phyloP scores from a whole-genome alignment of 2,113 vertebrate genomes.

The Macaca mulatta region DNA sequence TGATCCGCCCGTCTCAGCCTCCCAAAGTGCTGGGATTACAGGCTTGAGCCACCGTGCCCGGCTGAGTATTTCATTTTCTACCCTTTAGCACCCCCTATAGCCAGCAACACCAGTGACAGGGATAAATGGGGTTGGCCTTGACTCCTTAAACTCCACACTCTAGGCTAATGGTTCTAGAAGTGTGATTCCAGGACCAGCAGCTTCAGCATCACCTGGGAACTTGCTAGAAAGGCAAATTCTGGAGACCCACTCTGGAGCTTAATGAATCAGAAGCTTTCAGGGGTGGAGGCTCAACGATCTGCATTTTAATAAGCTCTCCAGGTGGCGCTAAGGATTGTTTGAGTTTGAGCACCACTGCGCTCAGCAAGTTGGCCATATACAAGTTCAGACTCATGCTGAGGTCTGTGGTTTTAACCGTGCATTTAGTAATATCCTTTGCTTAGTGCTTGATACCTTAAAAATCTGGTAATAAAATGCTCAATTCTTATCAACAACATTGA shows the following conservation, averaged over 20 bases:
- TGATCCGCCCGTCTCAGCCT: no score
- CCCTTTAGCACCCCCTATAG: background rate
- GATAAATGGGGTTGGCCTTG: background rate
- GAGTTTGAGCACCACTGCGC: no score
- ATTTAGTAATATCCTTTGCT: background rate
- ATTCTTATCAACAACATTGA: background rate
- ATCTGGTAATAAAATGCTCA: background rate
- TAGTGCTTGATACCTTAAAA: background rate
- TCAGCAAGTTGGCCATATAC: background rate
- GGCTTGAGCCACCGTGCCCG: no score
- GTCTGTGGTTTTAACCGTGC: background rate
- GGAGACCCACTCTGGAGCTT: background rate
- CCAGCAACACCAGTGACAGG: background rate
- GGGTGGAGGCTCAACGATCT: background rate
- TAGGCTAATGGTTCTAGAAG: background rate
- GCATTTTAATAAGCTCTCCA: background rate
- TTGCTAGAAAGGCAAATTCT: background rate
- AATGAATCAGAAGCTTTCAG: background rate
- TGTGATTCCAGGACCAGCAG: background rate
- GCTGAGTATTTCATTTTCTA: accelerated
- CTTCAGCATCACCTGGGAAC: background rate
- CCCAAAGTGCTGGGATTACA: no score
- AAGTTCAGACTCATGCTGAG: background rate
- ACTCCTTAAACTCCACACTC: background rate
- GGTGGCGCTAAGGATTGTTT: background rate